Conservation (phyloP, 1,140 invertebrate genomes). For the Brachionus rubens region DNA sequence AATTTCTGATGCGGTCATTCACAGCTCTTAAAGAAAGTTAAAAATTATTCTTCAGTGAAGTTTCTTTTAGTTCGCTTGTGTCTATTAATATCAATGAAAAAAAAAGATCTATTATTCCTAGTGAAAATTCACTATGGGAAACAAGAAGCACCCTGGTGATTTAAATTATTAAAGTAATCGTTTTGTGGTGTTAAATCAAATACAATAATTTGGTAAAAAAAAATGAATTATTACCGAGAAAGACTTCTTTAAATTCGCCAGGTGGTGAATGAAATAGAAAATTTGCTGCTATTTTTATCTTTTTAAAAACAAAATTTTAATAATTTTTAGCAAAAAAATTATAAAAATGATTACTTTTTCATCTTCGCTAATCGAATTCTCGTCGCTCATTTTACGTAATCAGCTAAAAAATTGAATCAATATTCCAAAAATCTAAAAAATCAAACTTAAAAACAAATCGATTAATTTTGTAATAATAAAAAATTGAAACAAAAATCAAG, state of each 20-base stretch:
- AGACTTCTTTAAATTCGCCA: slow-evolving; percentile 99
- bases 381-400: slow-evolving; percentile 44
- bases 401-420: background rate
- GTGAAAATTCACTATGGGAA: too few relatives aligned
- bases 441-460: background rate
- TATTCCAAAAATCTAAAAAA: slow-evolving; percentile 3
- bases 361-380: slow-evolving; percentile 41
- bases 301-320: background rate
- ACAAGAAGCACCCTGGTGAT: too few relatives aligned
- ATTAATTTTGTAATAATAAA: background rate
- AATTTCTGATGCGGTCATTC: too few relatives aligned
- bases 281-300: slow-evolving; percentile 89
- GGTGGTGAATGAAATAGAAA: slow-evolving; percentile 97
- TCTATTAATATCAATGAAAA: too few relatives aligned
- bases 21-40: too few relatives aligned
- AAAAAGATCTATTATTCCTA: too few relatives aligned
- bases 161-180: too few relatives aligned
- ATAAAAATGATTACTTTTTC: slow-evolving; percentile 23
- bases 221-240: slow-evolving; percentile 70
- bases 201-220: too few relatives aligned
- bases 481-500: background rate
- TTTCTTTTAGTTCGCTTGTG: too few relatives aligned
- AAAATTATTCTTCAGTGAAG: too few relatives aligned
- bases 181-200: too few relatives aligned
- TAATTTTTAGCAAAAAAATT: background rate